Percentiles rank a stretch among this genome's conserved stretches.
Conservation (phyloP, 2,797 vertebrate genomes). For the Clamator glandarius region DNA sequence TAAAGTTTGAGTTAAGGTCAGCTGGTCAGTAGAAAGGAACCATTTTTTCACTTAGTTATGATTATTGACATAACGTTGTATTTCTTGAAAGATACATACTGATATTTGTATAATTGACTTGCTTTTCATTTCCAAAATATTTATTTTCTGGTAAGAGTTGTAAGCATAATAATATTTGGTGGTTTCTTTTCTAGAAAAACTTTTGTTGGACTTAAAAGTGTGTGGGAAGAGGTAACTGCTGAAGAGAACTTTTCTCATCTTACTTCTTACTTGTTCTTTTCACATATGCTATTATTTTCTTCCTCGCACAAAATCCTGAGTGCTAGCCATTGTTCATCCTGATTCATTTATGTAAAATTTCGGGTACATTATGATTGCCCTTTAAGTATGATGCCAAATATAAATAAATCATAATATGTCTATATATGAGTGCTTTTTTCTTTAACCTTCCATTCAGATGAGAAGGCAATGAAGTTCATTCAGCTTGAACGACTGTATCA, state of each 20-base stretch:
- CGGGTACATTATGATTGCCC: background rate
- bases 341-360: background rate
- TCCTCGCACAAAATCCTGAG: background rate
- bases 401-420: background rate
- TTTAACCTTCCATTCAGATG: constrained; percentile 82
- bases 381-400: background rate
- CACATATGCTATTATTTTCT: background rate
- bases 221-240: background rate
- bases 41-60: background rate
- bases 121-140: background rate
- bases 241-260: background rate
- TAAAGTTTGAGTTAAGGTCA: background rate
- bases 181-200: background rate
- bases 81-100: background rate
- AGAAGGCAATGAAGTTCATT: constrained; percentile 90
- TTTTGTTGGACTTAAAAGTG: background rate
- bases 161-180: background rate
- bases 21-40: background rate
- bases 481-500: constrained; percentile 93
- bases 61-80: background rate
- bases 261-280: background rate
- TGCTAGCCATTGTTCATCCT: background rate
- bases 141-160: background rate
- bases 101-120: background rate
- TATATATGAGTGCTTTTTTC: constrained; percentile 52